Percentiles rank a stretch among this genome's conserved stretches.
Conservation (phyloP, 30 jellyfish, hydroid and myxozoan species). For the Cassiopea andromeda region DNA sequence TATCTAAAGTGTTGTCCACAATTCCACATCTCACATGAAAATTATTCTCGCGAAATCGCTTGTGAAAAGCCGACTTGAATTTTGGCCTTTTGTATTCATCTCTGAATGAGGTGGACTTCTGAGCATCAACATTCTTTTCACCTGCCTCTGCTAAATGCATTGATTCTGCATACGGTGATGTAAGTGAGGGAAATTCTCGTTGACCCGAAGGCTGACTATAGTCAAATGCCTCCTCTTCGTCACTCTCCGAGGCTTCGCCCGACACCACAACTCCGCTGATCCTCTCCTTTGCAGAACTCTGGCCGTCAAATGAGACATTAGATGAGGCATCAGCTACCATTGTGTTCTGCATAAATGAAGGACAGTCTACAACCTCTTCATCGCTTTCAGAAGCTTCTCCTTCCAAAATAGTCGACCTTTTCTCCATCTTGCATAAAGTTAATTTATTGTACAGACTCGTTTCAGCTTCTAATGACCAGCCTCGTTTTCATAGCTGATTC, state of each 20-base stretch:
- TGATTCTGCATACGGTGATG: slow-evolving; percentile 43
- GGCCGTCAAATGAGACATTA: slow-evolving; percentile 1
- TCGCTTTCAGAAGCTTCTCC: slow-evolving; percentile 96
- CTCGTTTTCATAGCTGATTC: not conserved
- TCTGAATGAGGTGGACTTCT: slow-evolving; percentile 51
- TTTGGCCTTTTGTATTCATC: slow-evolving; percentile 61
- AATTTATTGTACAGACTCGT: not conserved
- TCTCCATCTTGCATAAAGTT: not conserved
- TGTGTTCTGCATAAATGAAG: slow-evolving; percentile 73
- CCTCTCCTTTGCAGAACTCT: slow-evolving; percentile 26
- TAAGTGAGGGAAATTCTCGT: slow-evolving; percentile 81
- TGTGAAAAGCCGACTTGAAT: slow-evolving; percentile 65
- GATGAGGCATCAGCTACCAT: slow-evolving; percentile 71
- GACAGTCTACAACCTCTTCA: slow-evolving; percentile 78
- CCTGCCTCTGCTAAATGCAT: slow-evolving; percentile 7
- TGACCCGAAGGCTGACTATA: slow-evolving; percentile 37
- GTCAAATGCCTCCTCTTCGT: slow-evolving; percentile 71
- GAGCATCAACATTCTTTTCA: not conserved
- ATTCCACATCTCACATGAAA: slow-evolving; percentile 82
- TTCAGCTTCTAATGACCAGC: not conserved
- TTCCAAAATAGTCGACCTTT: slow-evolving; percentile 85
- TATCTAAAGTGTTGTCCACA: slow-evolving; percentile 72
- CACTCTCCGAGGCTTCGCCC: slow-evolving; percentile 96
- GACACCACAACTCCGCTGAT: slow-evolving; percentile 94
- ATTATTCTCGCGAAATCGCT: slow-evolving; percentile 76